phyloP scores from a whole-genome alignment of 2,797 vertebrate genomes.

The Brachyrhaphis roseni region DNA sequence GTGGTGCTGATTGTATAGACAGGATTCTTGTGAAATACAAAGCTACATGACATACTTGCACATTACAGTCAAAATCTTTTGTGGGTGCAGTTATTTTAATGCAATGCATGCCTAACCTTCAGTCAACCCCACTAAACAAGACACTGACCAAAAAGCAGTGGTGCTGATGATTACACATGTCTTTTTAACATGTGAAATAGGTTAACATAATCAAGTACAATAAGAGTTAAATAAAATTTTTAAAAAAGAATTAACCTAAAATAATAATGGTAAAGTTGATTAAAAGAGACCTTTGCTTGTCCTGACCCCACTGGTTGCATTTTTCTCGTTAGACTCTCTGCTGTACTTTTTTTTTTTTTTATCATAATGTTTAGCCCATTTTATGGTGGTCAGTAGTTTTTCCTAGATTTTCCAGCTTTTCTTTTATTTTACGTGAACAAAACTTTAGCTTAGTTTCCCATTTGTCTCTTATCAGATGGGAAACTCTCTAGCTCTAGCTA shows the following conservation, averaged over 20 bases:
- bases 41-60: slow-evolving; percentile 56
- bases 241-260: not conserved
- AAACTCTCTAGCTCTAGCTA: no score
- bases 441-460: not conserved
- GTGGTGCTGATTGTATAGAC: not conserved
- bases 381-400: not conserved
- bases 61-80: slow-evolving; percentile 19
- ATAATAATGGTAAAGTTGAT: not conserved
- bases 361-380: not conserved
- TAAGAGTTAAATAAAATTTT: no score
- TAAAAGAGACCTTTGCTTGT: not conserved
- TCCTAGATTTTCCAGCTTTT: not conserved
- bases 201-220: not conserved
- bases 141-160: slow-evolving; percentile 22
- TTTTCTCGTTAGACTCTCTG: not conserved
- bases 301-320: not conserved
- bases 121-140: slow-evolving; percentile 39
- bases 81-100: slow-evolving; percentile 19
- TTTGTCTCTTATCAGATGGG: not conserved
- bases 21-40: slow-evolving; percentile 40
- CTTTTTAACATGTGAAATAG: not conserved
- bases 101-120: slow-evolving; percentile 53
- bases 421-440: not conserved
- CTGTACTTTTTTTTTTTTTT: not conserved
- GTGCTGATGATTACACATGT: slow-evolving; percentile 11